Evolutionary conservation across 2,888 invertebrate species (phyloP).

Genomic region (Hydroisotoma schaefferi): DNA sequence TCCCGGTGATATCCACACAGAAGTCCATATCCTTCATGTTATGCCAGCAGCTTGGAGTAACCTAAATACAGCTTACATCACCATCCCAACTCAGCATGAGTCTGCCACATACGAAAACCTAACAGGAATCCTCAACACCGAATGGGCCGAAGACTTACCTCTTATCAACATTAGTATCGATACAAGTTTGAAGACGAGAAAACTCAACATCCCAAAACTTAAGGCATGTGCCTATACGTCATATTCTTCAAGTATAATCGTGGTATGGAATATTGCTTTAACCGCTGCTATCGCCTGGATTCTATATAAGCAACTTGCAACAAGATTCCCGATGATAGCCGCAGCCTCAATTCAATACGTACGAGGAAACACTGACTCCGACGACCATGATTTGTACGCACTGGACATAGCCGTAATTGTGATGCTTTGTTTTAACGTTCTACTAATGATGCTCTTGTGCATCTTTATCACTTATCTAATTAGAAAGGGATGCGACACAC

Average conservation of each 20-base stretch:
- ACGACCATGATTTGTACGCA: neutral
- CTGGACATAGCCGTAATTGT: no score
- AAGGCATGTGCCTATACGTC: constrained; percentile 1
- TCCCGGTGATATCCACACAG: neutral
- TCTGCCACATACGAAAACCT: constrained; percentile 13
- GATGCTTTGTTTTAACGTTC: no score
- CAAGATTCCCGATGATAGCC: neutral
- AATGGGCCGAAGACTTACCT: constrained; percentile 11
- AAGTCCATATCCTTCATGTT: neutral
- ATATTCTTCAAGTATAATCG: neutral
- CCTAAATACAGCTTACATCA: neutral
- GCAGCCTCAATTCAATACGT: neutral
- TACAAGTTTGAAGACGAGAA: neutral
- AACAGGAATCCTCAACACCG: constrained; percentile 8
- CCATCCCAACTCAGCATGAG: constrained; percentile 12
- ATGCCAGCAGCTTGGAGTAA: constrained; percentile 18
- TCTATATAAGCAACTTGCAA: neutral
- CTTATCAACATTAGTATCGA: constrained; percentile 9
- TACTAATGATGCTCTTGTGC: no score
- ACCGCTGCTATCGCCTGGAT: neutral
- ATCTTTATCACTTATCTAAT: no score
- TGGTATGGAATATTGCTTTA: constrained; percentile 12
- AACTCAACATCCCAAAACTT: constrained; percentile 9
- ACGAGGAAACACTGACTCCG: neutral
- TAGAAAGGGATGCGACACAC: no score